Base-by-base conservation (phyloP, 2,113 vertebrate genomes). In the Morone saxatilis region DNA sequence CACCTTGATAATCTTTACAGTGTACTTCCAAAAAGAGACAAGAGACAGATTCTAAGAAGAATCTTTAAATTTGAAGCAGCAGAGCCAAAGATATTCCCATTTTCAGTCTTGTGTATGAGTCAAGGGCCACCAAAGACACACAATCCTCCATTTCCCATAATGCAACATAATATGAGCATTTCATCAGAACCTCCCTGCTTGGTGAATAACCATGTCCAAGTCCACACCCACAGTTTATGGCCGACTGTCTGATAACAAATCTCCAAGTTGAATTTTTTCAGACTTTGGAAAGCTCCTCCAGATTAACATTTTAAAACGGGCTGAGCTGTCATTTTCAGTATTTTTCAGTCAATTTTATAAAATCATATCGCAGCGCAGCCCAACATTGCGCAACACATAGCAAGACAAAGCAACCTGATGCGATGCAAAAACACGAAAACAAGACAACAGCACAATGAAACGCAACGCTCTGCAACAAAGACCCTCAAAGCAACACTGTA, bases 381-480 rank as follows among this genome's bases (percentile, higher is more conserved):
- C n/a, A 19, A 43, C 7, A 53, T 56, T 66, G 54, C 0, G 53
- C 63, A 84, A 86, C 56, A 65, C 48, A 62, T 36, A 40, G 62
- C 50, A 48, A 73, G 31, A 73, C 48, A 62, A 51, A 45, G 62
- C 50, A 48, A 72, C 50, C 3, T 0, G 19, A 31, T 17, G 31
- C 4, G 36, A 71, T 65, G 50, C 22, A 62, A 22, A 50, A 41
- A 31, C 22, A 60, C 45, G 67, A 70, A 71, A 83, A 59, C 40
- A 51, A 69, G 5, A 78, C 43, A 79, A 40, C 41, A 63, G 19
- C 11, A 70, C 17, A 71, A 59, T 1, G 2, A 65, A 16, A 69
- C 5, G 86, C 68, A 89, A 89, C n/a, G 6, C 53, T 65, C 5
- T 76, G 90, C 73, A 90, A 84, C 65, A 74, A 7, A 47, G 40